Evolutionary conservation across 2,113 vertebrate genomes (phyloP).

Genomic region (Peromyscus leucopus): DNA sequence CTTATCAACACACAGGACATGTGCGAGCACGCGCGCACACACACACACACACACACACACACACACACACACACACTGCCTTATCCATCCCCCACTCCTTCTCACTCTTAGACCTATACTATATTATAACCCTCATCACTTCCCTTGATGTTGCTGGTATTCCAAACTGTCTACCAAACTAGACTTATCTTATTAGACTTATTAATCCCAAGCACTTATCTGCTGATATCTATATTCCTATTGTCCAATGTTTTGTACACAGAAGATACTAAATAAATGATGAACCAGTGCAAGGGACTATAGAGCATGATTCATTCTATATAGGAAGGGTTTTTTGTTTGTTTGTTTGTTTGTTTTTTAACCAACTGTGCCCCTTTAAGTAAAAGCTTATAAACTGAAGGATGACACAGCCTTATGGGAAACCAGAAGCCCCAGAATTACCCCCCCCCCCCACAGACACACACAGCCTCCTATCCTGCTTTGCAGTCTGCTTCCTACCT

Average conservation of each 20-base stretch:
- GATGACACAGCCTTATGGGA: neutral
- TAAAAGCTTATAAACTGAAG: neutral
- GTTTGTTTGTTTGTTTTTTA: too few species aligned
- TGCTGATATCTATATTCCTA: neutral
- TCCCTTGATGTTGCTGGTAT: neutral
- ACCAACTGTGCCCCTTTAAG: neutral
- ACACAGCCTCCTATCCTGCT: neutral
- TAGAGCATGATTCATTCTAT: neutral
- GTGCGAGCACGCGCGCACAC: neutral
- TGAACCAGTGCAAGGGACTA: neutral
- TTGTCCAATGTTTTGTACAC: neutral
- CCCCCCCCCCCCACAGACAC: neutral
- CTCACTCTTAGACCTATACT: neutral
- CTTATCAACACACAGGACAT: accelerated
- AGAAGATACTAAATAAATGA: neutral
- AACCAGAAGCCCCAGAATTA: neutral
- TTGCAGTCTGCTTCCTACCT: neutral
- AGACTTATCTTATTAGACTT: too few species aligned
- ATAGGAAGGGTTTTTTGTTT: neutral
- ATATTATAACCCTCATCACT: too few species aligned
- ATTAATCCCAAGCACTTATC: neutral
- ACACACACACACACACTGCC: neutral
- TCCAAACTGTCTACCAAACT: neutral
- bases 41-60: neutral
- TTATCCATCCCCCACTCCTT: neutral